Base-by-base conservation (phyloP, 1,140 invertebrate species). In the Physella acuta region DNA sequence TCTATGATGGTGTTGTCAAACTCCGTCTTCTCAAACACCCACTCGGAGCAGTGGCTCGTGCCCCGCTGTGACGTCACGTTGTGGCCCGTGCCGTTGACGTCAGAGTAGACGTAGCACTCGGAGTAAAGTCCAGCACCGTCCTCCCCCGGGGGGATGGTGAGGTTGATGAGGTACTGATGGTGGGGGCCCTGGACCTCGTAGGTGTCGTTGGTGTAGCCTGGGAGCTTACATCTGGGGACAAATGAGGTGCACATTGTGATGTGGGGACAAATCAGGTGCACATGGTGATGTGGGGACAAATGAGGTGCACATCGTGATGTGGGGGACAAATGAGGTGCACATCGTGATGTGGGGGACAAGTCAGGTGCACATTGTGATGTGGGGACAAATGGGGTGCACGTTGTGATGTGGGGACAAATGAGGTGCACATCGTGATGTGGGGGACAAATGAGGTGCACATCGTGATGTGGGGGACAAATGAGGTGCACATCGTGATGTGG, bases 21-120 rank as follows among this genome's bases (percentile, higher is more conserved):
- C 2, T 73, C 73, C 2, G 72, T 70, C 1, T 59, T 60, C 33
- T 78, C 76, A 44, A 74, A 79, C 11, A 79, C 78, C 78, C 78
- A 79, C 33, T 73, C 68, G 2, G 51, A 49, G 61, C 78, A 79
- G 8, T 56, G 59, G 16, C 51, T 14, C 30, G 37, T 68, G 8
- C 56, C 68, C 8, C 39, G 49, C 31, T 44, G 24, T 3, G 28
- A 30, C 3, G 51, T 58, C n/a, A 28, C 16, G 55, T 73, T 68
- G 20, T 63, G n/a, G 39, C 60, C 1, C 26, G 52, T 44, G 28
- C 14, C 11, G 65, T 68, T 61, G 33, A 61, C 36, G n/a, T 31
- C 61, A 20, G 56, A 37, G 49, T 71, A 75, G 4, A 72, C 30
- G 34, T 71, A 17, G 34, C 75, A 76, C 37, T 72, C 64, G 28